Percentiles rank a stretch among this genome's conserved stretches.
phyloP scores from a whole-genome alignment of 2,888 invertebrate genomes.

The Andrena haemorrhoa region DNA sequence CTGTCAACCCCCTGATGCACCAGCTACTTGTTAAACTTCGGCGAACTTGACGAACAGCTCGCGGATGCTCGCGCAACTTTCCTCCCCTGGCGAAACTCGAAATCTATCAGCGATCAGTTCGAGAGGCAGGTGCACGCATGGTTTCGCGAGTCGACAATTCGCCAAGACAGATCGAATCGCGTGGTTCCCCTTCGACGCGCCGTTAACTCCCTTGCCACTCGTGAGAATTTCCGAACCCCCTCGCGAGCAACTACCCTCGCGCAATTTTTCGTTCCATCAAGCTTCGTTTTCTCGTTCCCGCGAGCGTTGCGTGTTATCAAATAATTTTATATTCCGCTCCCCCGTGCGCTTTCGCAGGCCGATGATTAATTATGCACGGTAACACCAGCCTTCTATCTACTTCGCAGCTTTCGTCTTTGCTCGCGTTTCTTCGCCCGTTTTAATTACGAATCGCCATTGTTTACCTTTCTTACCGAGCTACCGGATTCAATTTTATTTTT shows the following conservation, averaged over 20 bases:
- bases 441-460: conserved; percentile 58
- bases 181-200: neutral
- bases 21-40: neutral
- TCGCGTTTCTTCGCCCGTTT: conserved; percentile 48
- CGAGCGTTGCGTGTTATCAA: conserved; percentile 26
- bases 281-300: neutral
- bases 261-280: neutral
- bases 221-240: neutral
- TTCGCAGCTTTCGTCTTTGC: conserved; percentile 40
- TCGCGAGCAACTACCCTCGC: neutral
- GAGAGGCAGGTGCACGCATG: neutral
- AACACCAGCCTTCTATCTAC: conserved; percentile 36
- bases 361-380: conserved; percentile 45
- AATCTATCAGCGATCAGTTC: conserved; percentile 19
- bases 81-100: neutral
- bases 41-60: neutral
- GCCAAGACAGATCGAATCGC: neutral
- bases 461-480: conserved; percentile 23
- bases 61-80: conserved; percentile 12
- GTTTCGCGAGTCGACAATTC: neutral
- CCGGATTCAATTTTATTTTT: conserved; percentile 51
- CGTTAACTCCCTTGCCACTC: neutral
- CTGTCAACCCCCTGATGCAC: neutral
- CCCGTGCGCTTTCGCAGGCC: conserved; percentile 13
- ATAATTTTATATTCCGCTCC: conserved; percentile 42